These are phyloP conservation scores for Phacellophora camtschatica DNA, from an alignment of 30 jellyfish, hydroid and myxozoan genomes.

Conservation along the genomic window DNA sequence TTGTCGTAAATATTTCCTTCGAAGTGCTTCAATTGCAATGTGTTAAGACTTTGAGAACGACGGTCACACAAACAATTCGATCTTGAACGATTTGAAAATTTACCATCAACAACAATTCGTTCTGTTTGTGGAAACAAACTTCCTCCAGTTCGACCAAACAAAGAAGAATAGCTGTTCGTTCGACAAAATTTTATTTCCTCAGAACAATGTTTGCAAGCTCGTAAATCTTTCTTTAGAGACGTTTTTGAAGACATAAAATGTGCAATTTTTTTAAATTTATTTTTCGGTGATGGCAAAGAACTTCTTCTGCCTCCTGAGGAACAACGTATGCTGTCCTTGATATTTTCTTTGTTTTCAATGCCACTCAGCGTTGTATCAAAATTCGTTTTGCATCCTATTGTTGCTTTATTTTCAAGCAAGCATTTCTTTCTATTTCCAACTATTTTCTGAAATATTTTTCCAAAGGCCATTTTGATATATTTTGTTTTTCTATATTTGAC, in stretches of 20 bases:
- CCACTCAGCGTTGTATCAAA: neutral
- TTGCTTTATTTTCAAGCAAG: neutral
- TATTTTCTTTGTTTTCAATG: neutral
- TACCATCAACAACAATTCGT: neutral
- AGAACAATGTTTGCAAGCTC: too few species aligned
- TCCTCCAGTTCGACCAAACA: slow-evolving; percentile 61
- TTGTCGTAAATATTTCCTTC: too few species aligned
- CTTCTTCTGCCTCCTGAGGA: too few species aligned
- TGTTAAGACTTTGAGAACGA: neutral
- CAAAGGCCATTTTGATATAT: neutral
- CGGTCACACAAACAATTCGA: neutral
- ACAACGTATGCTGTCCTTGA: neutral
- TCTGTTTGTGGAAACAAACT: slow-evolving; percentile 39
- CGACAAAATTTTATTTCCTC: neutral
- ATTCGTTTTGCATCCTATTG: neutral
- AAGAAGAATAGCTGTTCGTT: slow-evolving; percentile 56
- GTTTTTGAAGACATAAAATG: neutral
- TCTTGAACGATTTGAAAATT: too few species aligned
- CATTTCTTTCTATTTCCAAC: neutral
- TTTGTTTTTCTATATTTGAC: neutral
- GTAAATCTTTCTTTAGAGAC: neutral
- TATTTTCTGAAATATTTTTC: slow-evolving; percentile 4
- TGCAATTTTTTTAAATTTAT: neutral
- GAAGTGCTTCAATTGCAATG: neutral
- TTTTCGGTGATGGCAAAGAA: neutral